phyloP scores from a whole-genome alignment of 2,113 vertebrate genomes.

The Calonectris borealis region DNA sequence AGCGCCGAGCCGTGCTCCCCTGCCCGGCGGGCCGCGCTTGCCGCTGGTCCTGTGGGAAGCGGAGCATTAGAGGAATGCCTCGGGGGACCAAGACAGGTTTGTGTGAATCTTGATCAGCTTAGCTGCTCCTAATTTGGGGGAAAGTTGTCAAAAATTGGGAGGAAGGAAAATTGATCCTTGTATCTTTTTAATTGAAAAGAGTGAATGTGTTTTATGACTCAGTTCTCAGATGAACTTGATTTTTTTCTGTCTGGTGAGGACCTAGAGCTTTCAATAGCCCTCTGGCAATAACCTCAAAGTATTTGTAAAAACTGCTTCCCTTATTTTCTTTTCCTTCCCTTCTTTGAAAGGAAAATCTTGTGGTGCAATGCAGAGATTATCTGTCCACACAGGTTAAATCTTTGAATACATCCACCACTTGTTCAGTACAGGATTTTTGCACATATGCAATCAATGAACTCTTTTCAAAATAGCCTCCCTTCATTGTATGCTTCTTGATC shows the following conservation, averaged over 20 bases:
- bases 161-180: background rate
- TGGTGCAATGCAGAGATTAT: background rate
- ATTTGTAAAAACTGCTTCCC: background rate
- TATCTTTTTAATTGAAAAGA: background rate
- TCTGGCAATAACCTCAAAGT: background rate
- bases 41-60: background rate
- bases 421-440: background rate
- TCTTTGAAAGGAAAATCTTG: background rate
- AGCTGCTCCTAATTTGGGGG: background rate
- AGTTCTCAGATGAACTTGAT: background rate
- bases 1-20: fast-evolving
- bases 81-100: background rate
- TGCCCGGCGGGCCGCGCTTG: fast-evolving
- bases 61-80: background rate
- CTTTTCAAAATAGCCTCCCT: background rate
- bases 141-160: background rate
- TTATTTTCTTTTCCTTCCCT: background rate
- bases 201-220: background rate
- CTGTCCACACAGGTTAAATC: background rate
- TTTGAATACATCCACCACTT: background rate
- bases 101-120: background rate
- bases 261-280: background rate
- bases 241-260: background rate
- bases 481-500: background rate
- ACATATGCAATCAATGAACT: background rate